Evolutionary conservation across 2,113 vertebrate species (phyloP).

Genomic region (Poeciliopsis occidentalis): DNA sequence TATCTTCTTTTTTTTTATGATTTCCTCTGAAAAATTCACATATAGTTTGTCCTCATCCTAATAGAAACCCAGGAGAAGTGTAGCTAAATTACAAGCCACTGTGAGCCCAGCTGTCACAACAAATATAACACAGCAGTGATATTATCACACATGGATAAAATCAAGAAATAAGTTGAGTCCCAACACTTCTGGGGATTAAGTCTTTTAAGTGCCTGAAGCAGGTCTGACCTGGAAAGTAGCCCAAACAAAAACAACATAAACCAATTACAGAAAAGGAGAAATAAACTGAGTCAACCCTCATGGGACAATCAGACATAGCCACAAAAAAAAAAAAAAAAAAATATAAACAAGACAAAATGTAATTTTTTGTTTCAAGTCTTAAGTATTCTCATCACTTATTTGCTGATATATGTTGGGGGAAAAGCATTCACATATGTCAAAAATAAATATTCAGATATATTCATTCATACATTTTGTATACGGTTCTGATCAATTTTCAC

Average conservation of each 20-base stretch:
- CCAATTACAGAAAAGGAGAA: neutral
- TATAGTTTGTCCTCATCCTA: neutral
- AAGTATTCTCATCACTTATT: neutral
- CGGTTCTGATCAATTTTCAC: too few relatives aligned
- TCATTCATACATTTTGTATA: too few relatives aligned
- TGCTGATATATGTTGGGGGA: neutral
- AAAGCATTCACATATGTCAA: too few relatives aligned
- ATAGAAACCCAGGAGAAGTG: neutral
- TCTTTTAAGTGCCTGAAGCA: neutral
- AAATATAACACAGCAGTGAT: neutral
- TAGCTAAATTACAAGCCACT: neutral
- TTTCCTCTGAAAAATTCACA: neutral
- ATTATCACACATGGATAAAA: conserved; percentile 1
- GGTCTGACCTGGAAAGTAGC: neutral
- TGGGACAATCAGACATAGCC: neutral
- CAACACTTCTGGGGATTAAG: neutral
- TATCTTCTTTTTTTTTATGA: neutral
- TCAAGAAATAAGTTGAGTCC: neutral
- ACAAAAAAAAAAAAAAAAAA: neutral
- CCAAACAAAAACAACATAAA: neutral
- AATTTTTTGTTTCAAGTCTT: neutral
- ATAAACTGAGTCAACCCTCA: neutral
- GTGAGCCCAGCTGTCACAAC: neutral
- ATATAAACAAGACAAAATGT: neutral
- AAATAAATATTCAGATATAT: too few relatives aligned